Evolutionary conservation across 2,113 vertebrate species (phyloP), one percentile per base, ranked within the genome.

Genomic region (Alethe diademata): DNA sequence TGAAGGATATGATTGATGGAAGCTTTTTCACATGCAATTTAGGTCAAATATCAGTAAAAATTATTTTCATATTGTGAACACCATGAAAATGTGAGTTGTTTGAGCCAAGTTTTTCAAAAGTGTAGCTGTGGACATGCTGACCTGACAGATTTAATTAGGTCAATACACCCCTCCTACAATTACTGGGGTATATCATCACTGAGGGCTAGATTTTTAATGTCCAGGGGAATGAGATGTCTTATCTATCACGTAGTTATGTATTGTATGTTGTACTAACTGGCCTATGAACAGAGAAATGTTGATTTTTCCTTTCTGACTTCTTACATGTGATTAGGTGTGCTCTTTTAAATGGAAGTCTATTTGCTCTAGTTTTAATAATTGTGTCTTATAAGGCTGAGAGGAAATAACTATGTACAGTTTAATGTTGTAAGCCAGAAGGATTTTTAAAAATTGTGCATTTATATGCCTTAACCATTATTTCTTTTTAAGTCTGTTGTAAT

Each of bases 1-100:
- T 79, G 65, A 89, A 62, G 43, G 62, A 82, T 78, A 69, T 83
- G 60, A 29, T 95, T 92, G 88, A 35, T 91, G n/a, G 78, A 91
- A 66, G 11, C 2, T 35, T 74, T 85, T 48, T 73, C 56, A n/a
- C 25, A 28, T 48, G 24, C 8, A 9, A 60, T 89, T 47, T 58
- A 53, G 14, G 28, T 89, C 79, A 51, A 50, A 60, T 79, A 54
- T 54, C 31, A 50, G 14, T 51, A 4, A 53, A 31, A 53, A 24
- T 43, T 57, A 6, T 75, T 91, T 96, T 89, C 45, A 4, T 64
- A 17, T 26, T 56, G 13, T 43, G 57, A 91, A 28, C 23, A 42
- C 28, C 28, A 24, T 66, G 40, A 71, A 70, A 81, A 76, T 64
- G 2, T 16, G 47, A 70, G 8, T 13, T 26, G 18, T 67, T 56